Evolutionary conservation across 1,140 invertebrate species (phyloP).

Genomic region (Portunus trituberculatus): DNA sequence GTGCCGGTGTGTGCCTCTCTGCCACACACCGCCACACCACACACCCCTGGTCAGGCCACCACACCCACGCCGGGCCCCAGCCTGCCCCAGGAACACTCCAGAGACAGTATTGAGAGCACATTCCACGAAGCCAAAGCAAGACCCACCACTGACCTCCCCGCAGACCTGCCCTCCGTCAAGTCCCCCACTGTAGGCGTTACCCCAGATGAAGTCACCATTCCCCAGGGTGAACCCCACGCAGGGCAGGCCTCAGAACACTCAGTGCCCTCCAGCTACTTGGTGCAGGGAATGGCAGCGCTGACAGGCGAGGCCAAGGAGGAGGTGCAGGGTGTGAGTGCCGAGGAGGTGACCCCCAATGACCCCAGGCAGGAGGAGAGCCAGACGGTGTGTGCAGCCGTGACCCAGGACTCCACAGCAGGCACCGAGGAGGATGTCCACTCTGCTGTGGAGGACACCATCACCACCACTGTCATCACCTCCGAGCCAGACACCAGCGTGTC

Average conservation of each 20-base stretch:
- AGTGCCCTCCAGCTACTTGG: too few species aligned
- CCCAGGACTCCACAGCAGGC: neutral
- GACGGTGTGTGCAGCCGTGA: neutral
- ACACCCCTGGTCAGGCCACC: neutral
- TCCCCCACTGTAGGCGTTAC: neutral
- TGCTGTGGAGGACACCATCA: neutral
- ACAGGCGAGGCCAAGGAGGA: too few species aligned
- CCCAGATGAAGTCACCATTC: neutral
- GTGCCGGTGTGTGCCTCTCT: neutral
- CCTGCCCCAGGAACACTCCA: neutral
- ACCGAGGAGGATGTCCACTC: neutral
- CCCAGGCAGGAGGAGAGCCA: neutral
- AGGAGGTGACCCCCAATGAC: neutral
- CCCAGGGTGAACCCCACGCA: neutral
- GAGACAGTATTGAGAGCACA: neutral
- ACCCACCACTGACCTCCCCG: neutral
- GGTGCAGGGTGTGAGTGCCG: neutral
- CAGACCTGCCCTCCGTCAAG: neutral
- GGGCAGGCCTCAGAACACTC: neutral
- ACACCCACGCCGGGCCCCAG: neutral
- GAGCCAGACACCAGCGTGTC: neutral
- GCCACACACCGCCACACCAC: neutral
- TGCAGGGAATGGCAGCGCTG: too few species aligned
- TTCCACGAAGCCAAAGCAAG: neutral
- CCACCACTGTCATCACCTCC: neutral